Conservation (phyloP, 1,140 invertebrate species). For the Aphaenogaster ashmeadi region DNA sequence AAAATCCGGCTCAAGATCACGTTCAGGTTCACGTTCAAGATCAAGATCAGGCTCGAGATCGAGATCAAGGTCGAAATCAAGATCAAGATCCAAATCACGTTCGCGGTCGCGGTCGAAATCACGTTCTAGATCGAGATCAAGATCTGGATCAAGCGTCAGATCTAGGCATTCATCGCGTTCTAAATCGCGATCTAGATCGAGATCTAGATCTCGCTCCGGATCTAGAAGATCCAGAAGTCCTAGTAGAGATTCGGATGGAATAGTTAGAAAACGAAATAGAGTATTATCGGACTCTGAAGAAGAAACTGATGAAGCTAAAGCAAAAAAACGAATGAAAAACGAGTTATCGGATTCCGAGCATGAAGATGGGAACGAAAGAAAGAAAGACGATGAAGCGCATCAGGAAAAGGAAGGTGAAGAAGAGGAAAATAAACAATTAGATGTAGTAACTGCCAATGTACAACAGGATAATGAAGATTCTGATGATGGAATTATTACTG, state of each 20-base stretch:
- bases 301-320: constrained; percentile 83
- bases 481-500: constrained; percentile 88
- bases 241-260: constrained; percentile 80
- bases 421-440: constrained; percentile 63
- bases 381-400: constrained; percentile 71
- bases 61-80: constrained; percentile 70
- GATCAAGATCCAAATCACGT: constrained; percentile 68
- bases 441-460: constrained; percentile 61
- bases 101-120: constrained; percentile 74
- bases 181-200: constrained; percentile 80
- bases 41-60: constrained; percentile 21
- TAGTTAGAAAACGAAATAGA: constrained; percentile 83
- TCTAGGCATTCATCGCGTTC: constrained; percentile 82
- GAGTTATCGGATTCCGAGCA: constrained; percentile 83
- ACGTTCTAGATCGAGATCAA: constrained; percentile 78
- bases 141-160: constrained; percentile 72
- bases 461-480: constrained; percentile 85
- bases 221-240: constrained; percentile 80
- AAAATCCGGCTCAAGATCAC: constrained; percentile 78
- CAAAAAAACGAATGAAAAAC: constrained; percentile 83
- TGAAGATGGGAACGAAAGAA: constrained; percentile 77
- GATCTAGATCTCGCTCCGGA: constrained; percentile 82
- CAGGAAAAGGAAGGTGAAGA: constrained; percentile 82
- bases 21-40: constrained; percentile 78
- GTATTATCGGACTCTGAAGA: constrained; percentile 89